Base-by-base conservation (phyloP, 1,140 invertebrate species). In the Gonioctena quinquepunctata region DNA sequence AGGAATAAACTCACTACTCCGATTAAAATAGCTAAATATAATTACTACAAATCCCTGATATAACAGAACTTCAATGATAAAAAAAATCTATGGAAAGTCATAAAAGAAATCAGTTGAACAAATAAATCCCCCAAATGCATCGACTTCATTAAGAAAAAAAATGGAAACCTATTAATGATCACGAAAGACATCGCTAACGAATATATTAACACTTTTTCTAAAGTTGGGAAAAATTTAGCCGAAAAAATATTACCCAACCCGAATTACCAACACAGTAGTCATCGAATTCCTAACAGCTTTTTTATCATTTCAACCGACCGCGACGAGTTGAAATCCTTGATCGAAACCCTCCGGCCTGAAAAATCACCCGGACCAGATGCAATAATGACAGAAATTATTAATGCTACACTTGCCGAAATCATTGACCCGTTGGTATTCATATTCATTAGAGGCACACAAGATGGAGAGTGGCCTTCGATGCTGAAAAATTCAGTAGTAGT, bases 261-360 rank as follows among this genome's bases (percentile, higher is more conserved):
- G 4, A 50, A 50, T 50, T 50, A 50, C n/a, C 49, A 50, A 4
- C n/a, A 5, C 49, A 50, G n/a, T n/a, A 50, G 49, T 6, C 49
- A n/a, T 50, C 49, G n/a, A 16, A 50, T 50, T 4, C 49, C 49
- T 50, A 50, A 6, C 18, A 50, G 49, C 49, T 50, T 50, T 50
- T 50, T 50, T 50, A 50, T 50, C n/a, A n/a, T 50, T 50, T n/a
- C 49, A 50, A 50, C 49, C 49, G 49, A 50, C n/a, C 49, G 49
- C n/a, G 3, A 50, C 49, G 49, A 50, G 49, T 50, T 50, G 19
- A 50, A 50, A 50, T 50, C 49, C 13, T 50, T 50, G 49, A 50
- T 50, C 49, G n/a, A n/a, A 50, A n/a, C 49, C 49, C 49, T 42
- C 49, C 13, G n/a, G n/a, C 4, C 49, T 50, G n/a, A 50, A 50